A percentile compares a stretch with the other conserved stretches of the same genome.
Evolutionary conservation across 2,797 vertebrate genomes (phyloP).

Genomic region (Toxotes lorentzi): DNA sequence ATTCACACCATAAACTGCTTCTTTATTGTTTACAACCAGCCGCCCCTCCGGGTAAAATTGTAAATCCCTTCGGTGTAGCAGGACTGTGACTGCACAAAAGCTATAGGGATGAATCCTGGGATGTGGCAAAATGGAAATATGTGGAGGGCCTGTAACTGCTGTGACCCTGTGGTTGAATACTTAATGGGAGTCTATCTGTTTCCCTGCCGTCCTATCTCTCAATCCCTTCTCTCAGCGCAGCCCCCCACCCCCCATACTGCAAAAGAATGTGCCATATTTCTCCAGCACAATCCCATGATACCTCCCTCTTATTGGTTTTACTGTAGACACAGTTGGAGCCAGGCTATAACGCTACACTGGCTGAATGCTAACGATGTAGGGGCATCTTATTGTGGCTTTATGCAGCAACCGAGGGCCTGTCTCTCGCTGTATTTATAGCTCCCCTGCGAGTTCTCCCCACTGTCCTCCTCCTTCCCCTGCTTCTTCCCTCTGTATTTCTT

Average conservation of each 20-base stretch:
- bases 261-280: conserved; percentile 65
- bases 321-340: conserved; percentile 70
- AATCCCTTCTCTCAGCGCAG: conserved; percentile 39
- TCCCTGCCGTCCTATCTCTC: conserved; percentile 63
- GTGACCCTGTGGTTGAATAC: conserved; percentile 73
- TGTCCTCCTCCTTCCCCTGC: not conserved
- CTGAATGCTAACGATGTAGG: conserved; percentile 79
- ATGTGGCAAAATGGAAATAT: conserved; percentile 73
- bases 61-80: conserved; percentile 59
- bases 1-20: conserved; percentile 30
- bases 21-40: conserved; percentile 61
- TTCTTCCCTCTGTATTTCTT: conserved; percentile 32
- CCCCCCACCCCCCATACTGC: conserved; percentile 7
- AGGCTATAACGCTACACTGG: conserved; percentile 50
- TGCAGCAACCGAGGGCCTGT: conserved; percentile 40
- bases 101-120: conserved; percentile 65
- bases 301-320: conserved; percentile 79
- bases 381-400: conserved; percentile 61
- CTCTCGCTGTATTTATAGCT: conserved; percentile 67
- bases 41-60: conserved; percentile 60
- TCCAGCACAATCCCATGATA: conserved; percentile 71
- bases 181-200: conserved; percentile 75
- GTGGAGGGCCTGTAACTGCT: conserved; percentile 61
- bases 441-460: conserved; percentile 38
- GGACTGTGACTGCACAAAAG: conserved; percentile 72